These are phyloP conservation scores for Aplodontia rufa DNA, from an alignment of 2,113 vertebrate species.

Conservation along the genomic window DNA sequence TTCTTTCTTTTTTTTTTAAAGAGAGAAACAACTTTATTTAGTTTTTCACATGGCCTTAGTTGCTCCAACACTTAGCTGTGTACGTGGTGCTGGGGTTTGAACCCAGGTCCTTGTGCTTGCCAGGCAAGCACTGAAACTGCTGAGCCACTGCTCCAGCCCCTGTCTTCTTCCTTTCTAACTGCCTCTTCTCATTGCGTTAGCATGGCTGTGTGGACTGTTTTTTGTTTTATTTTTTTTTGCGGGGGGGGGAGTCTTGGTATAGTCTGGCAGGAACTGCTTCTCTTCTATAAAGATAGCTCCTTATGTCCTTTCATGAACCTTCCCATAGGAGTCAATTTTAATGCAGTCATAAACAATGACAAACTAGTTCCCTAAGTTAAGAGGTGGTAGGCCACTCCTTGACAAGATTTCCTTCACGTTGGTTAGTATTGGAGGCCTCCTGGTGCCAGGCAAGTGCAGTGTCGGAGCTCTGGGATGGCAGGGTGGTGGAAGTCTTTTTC, in stretches of 20 bases:
- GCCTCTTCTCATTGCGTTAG: not conserved
- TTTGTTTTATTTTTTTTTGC: no score
- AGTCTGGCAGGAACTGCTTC: not conserved
- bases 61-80: no score
- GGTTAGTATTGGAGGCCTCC: not conserved
- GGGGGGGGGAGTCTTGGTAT: not conserved
- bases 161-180: not conserved
- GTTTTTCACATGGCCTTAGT: no score
- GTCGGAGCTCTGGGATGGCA: not conserved
- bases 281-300: not conserved
- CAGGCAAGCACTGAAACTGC: no score
- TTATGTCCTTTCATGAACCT: not conserved
- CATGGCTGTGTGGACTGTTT: not conserved
- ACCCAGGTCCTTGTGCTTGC: no score
- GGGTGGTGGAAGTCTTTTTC: not conserved
- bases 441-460: not conserved
- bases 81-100: no score
- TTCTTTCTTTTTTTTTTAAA: no score
- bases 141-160: no score
- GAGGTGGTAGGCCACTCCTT: not conserved
- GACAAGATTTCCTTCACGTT: not conserved
- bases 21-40: no score
- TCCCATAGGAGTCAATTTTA: not conserved
- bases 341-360: not conserved
- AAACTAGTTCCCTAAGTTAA: not conserved